phyloP scores from a whole-genome alignment of 2,113 vertebrate genomes.

The Lepisosteus oculatus region DNA sequence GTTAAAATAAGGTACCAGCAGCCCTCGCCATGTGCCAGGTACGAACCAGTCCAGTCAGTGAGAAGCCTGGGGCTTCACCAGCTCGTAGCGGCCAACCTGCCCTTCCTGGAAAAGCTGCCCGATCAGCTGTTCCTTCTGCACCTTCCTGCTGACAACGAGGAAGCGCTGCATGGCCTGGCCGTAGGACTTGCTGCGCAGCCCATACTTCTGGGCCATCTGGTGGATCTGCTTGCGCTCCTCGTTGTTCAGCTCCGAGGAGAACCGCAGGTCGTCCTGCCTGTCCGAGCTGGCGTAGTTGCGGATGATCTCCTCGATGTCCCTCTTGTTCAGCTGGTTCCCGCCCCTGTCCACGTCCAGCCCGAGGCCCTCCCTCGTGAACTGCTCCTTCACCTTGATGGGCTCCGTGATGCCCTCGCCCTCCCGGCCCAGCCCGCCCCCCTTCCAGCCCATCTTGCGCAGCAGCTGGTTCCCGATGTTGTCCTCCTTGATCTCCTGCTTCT shows the following conservation, averaged over 20 bases:
- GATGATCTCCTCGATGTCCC: constrained; percentile 91
- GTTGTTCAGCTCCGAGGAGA: constrained; percentile 89
- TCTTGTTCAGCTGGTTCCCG: constrained; percentile 80
- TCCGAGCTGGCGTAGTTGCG: constrained; percentile 86
- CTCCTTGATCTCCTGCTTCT: constrained; percentile 88
- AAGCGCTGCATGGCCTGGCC: constrained; percentile 85
- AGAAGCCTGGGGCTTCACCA: constrained; percentile 84
- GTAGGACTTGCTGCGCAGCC: constrained; percentile 91
- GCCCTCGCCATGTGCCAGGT: constrained; percentile 16
- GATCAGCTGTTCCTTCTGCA: constrained; percentile 86
- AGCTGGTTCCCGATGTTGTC: constrained; percentile 97
- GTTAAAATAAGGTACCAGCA: too few relatives aligned
- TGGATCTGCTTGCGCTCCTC: constrained; percentile 94
- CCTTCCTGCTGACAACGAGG: constrained; percentile 87
- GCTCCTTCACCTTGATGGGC: constrained; percentile 91
- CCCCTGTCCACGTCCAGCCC: constrained; percentile 78
- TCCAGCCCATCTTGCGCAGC: constrained; percentile 97
- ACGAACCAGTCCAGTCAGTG: constrained; percentile 44
- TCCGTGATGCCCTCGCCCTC: constrained; percentile 91
- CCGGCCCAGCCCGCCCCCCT: constrained; percentile 86
- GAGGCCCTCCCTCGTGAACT: constrained; percentile 89
- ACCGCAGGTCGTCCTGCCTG: constrained; percentile 89
- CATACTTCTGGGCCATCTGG: constrained; percentile 86
- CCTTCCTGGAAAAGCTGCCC: constrained; percentile 92
- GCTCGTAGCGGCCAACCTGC: constrained; percentile 90